These are phyloP conservation scores for Drosophila nr. perissopoda DNA, from an alignment of 2,888 invertebrate genomes.

Conservation along the genomic window DNA sequence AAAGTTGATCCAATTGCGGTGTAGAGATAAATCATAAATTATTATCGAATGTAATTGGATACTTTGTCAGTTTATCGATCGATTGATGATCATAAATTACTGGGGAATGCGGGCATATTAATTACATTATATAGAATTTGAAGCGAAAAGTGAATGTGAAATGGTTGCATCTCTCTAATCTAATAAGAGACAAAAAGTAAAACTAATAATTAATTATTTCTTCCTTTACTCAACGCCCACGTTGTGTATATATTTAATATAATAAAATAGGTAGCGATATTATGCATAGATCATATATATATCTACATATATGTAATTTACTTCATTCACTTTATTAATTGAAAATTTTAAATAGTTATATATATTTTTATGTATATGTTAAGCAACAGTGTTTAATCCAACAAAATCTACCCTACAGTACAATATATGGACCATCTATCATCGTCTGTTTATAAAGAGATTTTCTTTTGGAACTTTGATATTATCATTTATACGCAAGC, in stretches of 20 bases:
- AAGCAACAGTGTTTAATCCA: neutral
- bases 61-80: conserved; percentile 5
- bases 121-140: neutral
- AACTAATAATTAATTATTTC: neutral
- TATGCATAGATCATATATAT: neutral
- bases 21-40: conserved; percentile 18
- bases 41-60: conserved; percentile 14
- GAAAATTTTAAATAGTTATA: neutral
- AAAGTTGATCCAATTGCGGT: conserved; percentile 49
- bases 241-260: no score
- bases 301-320: neutral
- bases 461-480: neutral
- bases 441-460: neutral
- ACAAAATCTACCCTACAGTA: neutral
- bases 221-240: neutral
- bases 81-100: neutral
- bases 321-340: neutral
- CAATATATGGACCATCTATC: neutral
- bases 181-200: neutral
- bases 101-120: neutral
- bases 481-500: neutral
- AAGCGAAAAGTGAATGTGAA: neutral
- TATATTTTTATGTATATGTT: no score
- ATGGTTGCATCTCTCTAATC: neutral
- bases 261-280: neutral